These are phyloP conservation scores for Anaspis maculata DNA, from an alignment of 2,888 invertebrate species.

Conservation along the genomic window DNA sequence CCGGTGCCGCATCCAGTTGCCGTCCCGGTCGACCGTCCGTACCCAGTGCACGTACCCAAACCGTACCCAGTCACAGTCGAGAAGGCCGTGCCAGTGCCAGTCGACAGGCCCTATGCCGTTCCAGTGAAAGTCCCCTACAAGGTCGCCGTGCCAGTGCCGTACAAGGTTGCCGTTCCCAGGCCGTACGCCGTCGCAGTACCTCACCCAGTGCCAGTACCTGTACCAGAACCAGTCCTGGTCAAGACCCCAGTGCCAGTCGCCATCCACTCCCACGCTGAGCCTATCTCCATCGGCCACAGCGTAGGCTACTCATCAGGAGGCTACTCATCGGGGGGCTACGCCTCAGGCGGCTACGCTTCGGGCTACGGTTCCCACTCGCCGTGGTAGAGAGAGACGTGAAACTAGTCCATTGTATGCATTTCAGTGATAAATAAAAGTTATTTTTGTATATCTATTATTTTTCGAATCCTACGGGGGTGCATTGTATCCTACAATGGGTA, in stretches of 20 bases:
- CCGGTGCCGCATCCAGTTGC: constrained; percentile 39
- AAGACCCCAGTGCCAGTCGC: constrained; percentile 23
- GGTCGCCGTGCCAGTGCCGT: constrained; percentile 34
- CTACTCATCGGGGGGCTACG: constrained; percentile 4
- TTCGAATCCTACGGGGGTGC: too few relatives aligned
- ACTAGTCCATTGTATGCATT: too few relatives aligned
- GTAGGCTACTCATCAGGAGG: constrained; percentile 12
- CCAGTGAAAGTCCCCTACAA: constrained; percentile 43
- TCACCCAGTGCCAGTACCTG: constrained; percentile 44
- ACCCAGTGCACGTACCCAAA: constrained; percentile 42
- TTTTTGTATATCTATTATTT: too few relatives aligned
- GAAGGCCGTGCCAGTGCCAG: constrained; percentile 47
- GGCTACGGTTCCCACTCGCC: too few relatives aligned
- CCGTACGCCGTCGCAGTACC: constrained; percentile 42
- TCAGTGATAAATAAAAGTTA: too few relatives aligned
- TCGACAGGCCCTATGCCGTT: constrained; percentile 42
- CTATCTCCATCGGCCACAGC: too few relatives aligned
- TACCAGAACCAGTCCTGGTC: constrained; percentile 41
- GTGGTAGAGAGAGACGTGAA: too few relatives aligned
- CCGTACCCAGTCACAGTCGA: constrained; percentile 46
- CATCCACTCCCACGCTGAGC: too few relatives aligned
- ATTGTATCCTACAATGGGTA: too few relatives aligned
- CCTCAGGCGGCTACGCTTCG: constrained; percentile 1
- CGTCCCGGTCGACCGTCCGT: constrained; percentile 45
- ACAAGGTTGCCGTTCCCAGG: constrained; percentile 33